phyloP scores from a whole-genome alignment of 2,113 vertebrate genomes.

The Casuarius casuarius region DNA sequence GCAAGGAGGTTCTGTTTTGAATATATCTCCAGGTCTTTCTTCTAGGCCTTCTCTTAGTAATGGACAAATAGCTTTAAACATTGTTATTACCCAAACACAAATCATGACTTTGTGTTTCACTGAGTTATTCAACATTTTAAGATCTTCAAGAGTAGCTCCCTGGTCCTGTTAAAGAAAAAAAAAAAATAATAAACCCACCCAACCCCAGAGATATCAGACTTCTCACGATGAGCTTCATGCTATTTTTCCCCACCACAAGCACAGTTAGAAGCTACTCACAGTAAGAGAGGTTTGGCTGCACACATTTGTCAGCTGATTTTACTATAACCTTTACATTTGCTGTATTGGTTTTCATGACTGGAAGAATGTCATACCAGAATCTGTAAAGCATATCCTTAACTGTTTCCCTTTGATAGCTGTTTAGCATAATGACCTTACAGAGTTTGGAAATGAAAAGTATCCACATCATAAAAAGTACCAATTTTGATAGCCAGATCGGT shows the following conservation, averaged over 20 bases:
- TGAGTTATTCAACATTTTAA: conserved; percentile 45
- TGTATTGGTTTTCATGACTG: background rate
- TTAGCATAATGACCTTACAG: background rate
- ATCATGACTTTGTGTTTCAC: conserved; percentile 18
- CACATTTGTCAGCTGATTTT: background rate
- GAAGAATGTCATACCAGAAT: background rate
- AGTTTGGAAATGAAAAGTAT: background rate
- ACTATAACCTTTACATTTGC: background rate
- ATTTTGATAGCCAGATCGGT: background rate
- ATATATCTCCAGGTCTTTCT: background rate
- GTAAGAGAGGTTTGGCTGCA: background rate
- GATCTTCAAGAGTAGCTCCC: background rate
- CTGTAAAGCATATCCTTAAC: background rate
- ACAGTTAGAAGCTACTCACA: background rate
- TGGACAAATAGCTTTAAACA: conserved; percentile 58
- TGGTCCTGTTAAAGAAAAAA: conserved; percentile 27
- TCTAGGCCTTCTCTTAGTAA: conserved; percentile 24
- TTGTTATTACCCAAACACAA: conserved; percentile 27
- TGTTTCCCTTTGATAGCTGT: background rate
- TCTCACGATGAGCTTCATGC: background rate
- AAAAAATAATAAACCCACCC: background rate
- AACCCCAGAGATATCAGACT: background rate
- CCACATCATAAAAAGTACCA: background rate
- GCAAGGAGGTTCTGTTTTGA: conserved; percentile 28
- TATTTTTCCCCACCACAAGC: background rate